Evolutionary conservation across 2,797 vertebrate genomes (phyloP), one percentile per base, ranked within the genome.

Genomic region (Enteromius anoplus): DNA sequence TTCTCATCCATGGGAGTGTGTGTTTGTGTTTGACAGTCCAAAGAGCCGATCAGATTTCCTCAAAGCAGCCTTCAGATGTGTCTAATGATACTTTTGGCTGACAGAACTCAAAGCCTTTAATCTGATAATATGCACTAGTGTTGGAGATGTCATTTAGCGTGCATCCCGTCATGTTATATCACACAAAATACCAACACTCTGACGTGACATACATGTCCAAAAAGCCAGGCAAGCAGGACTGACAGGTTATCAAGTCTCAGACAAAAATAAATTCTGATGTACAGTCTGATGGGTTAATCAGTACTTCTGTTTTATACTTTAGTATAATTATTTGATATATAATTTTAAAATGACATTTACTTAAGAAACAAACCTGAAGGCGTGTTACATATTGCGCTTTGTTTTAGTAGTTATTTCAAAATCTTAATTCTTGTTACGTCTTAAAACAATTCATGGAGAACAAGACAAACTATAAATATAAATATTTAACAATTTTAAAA

Each of bases 141-240:
- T 14, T 65, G 40, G 21, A 11, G 14, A 69, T 82, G 78, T 72
- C 62, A 79, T 84, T 80, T 65, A 65, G 51, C 68, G 2, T 32
- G 73, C 11, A 6, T 72, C 10, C 23, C 75, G 55, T 71, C 60
- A 15, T 60, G 62, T 51, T 82, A 62, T 69, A 78, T 60, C 62
- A 37, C 40, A 60, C 62, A 85, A 86, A 86, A 88, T 62, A 69
- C 58, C 49, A 23, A 73, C 34, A 29, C 65, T 72, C 23, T 49
- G 45, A 51, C 51, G 51, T 32, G 11, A 15, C 85, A 34, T 68
- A 84, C 68, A 75, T 12, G 58, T 72, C 15, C 37, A 60, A 51
- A 51, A 77, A 81, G 75, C 37, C 69, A 68, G 83, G 65, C 62
- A 4, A 78, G 69, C 85, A 64, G 62, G 84, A 86, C 72, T 5